Conservation (phyloP, 2,888 invertebrate genomes). For the Galeruca laticollis region DNA sequence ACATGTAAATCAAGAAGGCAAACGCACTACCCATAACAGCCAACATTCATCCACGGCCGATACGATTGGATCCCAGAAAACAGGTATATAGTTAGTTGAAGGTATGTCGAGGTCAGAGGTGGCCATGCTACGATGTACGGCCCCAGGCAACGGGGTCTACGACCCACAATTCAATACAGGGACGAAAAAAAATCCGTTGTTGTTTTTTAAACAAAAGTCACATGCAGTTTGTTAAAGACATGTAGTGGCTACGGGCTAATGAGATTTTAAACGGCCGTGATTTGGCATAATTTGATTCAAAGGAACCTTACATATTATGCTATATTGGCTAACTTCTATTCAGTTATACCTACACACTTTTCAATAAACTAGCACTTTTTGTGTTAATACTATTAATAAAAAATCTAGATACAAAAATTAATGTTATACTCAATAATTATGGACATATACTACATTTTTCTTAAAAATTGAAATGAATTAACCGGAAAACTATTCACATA, state of each 20-base stretch:
- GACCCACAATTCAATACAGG: conserved; percentile 57
- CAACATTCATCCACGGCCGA: conserved; percentile 23
- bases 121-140: conserved; percentile 64
- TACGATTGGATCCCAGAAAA: conserved; percentile 49
- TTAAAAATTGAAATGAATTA: no score
- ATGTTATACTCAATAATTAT: no score
- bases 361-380: no score
- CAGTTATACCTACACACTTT: no score
- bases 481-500: no score
- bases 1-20: conserved; percentile 34
- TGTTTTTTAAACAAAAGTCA: conserved; percentile 42
- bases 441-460: no score
- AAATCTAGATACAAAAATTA: no score
- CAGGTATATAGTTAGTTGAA: conserved; percentile 62
- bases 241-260: conserved; percentile 1
- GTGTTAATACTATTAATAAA: no score
- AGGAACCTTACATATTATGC: neutral
- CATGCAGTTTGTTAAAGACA: conserved; percentile 24
- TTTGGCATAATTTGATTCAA: neutral
- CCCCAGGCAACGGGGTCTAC: conserved; percentile 62
- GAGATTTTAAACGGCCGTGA: neutral
- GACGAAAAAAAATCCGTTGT: conserved; percentile 44
- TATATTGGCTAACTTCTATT: no score
- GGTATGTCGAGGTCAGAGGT: conserved; percentile 67
- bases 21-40: conserved; percentile 29